Evolutionary conservation across 1,140 invertebrate genomes (phyloP).

Genomic region (Parapsyche elsis): DNA sequence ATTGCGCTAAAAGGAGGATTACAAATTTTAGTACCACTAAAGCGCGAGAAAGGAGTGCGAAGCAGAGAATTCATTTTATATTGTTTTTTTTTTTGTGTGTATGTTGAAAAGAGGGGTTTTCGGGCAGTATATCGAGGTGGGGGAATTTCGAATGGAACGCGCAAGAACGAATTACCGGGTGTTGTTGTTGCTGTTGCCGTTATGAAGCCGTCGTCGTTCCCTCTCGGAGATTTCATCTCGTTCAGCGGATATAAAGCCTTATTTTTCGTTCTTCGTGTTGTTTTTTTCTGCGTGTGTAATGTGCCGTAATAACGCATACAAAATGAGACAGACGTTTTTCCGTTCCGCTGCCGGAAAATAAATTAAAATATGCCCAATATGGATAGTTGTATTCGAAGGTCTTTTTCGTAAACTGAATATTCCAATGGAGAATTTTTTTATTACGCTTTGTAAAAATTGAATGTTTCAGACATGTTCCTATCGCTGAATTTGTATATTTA

Average conservation of each 20-base stretch:
- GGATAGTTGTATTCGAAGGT: no score
- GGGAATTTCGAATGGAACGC: slow-evolving; percentile 35
- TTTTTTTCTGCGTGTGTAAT: slow-evolving; percentile 4
- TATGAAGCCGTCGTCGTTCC: background rate
- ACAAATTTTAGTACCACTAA: slow-evolving; percentile 56
- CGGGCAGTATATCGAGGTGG: no score
- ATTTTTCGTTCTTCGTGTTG: background rate
- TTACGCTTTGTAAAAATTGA: no score
- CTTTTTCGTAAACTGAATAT: no score
- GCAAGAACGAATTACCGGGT: slow-evolving; percentile 27
- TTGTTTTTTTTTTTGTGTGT: slow-evolving; percentile 50
- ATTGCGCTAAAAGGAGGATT: slow-evolving; percentile 56
- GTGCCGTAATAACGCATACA: slow-evolving; percentile 18
- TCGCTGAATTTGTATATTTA: no score
- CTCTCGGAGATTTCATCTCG: slow-evolving; percentile 3
- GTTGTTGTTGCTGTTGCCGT: slow-evolving; percentile 6
- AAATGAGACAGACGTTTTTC: slow-evolving; percentile 2
- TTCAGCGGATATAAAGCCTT: background rate
- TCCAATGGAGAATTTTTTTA: no score
- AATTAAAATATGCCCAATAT: no score
- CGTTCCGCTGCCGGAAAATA: background rate
- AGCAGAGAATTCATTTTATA: slow-evolving; percentile 56
- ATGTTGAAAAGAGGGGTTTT: slow-evolving; percentile 22
- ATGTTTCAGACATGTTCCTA: no score
- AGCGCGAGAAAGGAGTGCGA: slow-evolving; percentile 51